Conservation (phyloP, 2,888 invertebrate species). For the Neuroscelio doddi region DNA sequence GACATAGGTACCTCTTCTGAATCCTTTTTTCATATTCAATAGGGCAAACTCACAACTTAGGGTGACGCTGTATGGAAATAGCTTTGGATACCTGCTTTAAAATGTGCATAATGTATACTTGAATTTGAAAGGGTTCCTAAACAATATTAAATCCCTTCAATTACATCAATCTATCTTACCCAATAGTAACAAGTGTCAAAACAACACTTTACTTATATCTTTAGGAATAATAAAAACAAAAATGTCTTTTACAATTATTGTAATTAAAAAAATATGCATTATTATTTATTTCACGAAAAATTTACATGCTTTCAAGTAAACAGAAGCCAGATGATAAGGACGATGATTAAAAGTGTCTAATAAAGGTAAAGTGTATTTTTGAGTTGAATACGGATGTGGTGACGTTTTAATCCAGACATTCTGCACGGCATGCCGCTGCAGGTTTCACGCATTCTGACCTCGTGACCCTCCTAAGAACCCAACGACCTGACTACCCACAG, state of each 20-base stretch:
- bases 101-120: conserved; percentile 26
- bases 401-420: conserved; percentile 40
- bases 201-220: conserved; percentile 16
- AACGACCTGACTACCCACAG: conserved; percentile 51
- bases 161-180: conserved; percentile 25
- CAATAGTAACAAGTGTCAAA: conserved; percentile 14
- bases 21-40: conserved; percentile 56
- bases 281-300: no score
- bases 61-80: conserved; percentile 59
- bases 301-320: no score
- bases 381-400: conserved; percentile 23
- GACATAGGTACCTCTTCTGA: conserved; percentile 56
- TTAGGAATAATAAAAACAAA: not conserved
- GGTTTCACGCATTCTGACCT: conserved; percentile 54
- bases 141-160: conserved; percentile 18
- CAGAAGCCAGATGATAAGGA: conserved; percentile 23
- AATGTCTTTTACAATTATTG: not conserved
- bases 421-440: conserved; percentile 22
- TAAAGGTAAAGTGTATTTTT: conserved; percentile 27
- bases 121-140: conserved; percentile 28
- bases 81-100: conserved; percentile 41
- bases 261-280: not conserved
- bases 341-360: conserved; percentile 24
- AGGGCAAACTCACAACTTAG: conserved; percentile 49
- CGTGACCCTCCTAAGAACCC: conserved; percentile 55